A percentile compares a stretch with the other conserved stretches of the same genome.
Conservation (phyloP, 2,888 invertebrate species). For the Trypoxylon attenuatum region DNA sequence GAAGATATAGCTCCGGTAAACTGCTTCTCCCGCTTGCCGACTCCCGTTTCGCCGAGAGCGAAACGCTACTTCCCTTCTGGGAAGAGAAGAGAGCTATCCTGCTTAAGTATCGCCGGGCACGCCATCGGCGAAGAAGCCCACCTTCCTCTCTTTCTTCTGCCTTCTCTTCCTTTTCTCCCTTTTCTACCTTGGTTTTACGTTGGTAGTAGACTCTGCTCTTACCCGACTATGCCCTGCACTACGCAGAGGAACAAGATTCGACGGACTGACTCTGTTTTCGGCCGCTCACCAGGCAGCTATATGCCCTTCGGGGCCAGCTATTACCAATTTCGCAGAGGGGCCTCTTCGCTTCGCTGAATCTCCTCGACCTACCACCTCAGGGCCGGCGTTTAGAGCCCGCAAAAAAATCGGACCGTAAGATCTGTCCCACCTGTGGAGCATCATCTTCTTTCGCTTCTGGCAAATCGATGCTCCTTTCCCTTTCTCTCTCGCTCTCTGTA, state of each 20-base stretch:
- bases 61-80: constrained; percentile 63
- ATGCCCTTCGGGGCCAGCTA: background rate
- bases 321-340: background rate
- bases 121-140: constrained; percentile 66
- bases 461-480: too few relatives aligned
- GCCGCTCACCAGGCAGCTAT: background rate
- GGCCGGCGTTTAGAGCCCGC: background rate
- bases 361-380: background rate
- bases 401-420: background rate
- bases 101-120: constrained; percentile 69
- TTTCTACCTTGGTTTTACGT: background rate
- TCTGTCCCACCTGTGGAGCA: background rate
- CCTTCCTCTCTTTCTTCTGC: constrained; percentile 56
- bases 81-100: constrained; percentile 58
- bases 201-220: background rate
- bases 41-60: constrained; percentile 58
- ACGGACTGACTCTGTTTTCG: too few relatives aligned
- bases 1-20: constrained; percentile 45
- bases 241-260: too few relatives aligned
- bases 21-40: constrained; percentile 41
- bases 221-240: too few relatives aligned
- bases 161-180: constrained; percentile 14
- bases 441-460: too few relatives aligned
- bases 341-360: background rate
- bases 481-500: background rate